Evolutionary conservation across 1,140 invertebrate genomes (phyloP).

Genomic region (Cydia amplana): DNA sequence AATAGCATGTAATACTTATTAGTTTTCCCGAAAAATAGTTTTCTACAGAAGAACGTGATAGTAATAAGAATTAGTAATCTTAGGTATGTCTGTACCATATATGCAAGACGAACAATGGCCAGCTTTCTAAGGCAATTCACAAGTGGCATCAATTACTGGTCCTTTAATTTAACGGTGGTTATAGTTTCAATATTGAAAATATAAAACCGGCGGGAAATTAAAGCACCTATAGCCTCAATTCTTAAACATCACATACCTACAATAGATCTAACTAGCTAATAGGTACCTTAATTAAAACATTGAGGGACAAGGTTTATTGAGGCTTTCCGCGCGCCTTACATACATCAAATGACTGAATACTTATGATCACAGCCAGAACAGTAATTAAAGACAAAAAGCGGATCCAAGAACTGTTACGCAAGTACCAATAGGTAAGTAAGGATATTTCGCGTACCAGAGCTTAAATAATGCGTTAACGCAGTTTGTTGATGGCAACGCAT

Average conservation of each 20-base stretch:
- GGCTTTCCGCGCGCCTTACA: background rate
- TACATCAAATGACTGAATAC: slow-evolving; percentile 15
- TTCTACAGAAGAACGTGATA: slow-evolving; percentile 20
- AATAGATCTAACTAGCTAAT: slow-evolving; percentile 18
- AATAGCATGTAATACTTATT: background rate
- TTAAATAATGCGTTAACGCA: background rate
- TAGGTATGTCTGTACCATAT: slow-evolving; percentile 6
- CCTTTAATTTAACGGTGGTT: background rate
- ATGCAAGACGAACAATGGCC: slow-evolving; percentile 23
- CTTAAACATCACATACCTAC: slow-evolving; percentile 14
- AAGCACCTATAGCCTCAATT: slow-evolving; percentile 14
- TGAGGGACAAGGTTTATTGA: slow-evolving; percentile 12
- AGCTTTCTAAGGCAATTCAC: slow-evolving; percentile 33
- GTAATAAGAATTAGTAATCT: slow-evolving; percentile 22
- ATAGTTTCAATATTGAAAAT: background rate
- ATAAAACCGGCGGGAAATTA: background rate
- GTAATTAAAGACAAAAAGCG: slow-evolving; percentile 28
- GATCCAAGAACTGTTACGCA: slow-evolving; percentile 28
- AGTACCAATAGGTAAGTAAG: background rate
- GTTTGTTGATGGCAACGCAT: background rate
- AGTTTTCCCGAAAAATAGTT: background rate
- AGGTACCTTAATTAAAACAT: slow-evolving; percentile 20
- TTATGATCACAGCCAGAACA: slow-evolving; percentile 33
- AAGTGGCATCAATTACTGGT: slow-evolving; percentile 7
- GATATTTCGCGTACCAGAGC: background rate